Evolutionary conservation across 2,888 invertebrate genomes (phyloP).

Genomic region (Thymelicus sylvestris): DNA sequence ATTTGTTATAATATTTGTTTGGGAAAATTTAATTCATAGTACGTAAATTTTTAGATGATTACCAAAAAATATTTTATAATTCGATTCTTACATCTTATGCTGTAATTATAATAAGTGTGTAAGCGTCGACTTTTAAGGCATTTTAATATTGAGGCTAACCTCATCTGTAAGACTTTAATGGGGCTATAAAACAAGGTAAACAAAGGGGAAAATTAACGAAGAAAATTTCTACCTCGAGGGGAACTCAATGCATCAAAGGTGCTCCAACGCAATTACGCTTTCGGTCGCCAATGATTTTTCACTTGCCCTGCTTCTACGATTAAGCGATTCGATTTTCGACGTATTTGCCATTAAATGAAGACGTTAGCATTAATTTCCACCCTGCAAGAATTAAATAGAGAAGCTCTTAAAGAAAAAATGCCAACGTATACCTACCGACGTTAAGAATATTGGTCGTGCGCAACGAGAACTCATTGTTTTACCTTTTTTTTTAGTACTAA

Average conservation of each 20-base stretch:
- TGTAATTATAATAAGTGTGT: no score
- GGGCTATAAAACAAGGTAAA: conserved; percentile 49
- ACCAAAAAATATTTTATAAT: no score
- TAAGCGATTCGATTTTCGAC: conserved; percentile 74
- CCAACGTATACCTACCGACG: conserved; percentile 37
- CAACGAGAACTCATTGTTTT: conserved; percentile 27
- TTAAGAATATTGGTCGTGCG: conserved; percentile 22
- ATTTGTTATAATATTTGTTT: no score
- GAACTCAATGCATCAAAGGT: conserved; percentile 63
- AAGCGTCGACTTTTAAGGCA: not conserved
- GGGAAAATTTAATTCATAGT: no score
- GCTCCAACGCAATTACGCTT: conserved; percentile 58
- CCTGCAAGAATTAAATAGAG: conserved; percentile 53
- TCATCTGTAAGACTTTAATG: conserved; percentile 33
- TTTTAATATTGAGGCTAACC: not conserved
- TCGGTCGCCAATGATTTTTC: conserved; percentile 61
- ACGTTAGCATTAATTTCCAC: conserved; percentile 58
- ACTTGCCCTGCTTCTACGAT: conserved; percentile 58
- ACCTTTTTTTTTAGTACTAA: conserved; percentile 40
- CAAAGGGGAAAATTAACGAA: conserved; percentile 54
- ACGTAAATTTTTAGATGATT: no score
- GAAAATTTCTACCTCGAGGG: conserved; percentile 57
- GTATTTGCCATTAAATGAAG: conserved; percentile 68
- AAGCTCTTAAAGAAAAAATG: conserved; percentile 50
- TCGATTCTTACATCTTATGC: no score